phyloP scores from a whole-genome alignment of 2,888 invertebrate species.

The Patella caerulea region DNA sequence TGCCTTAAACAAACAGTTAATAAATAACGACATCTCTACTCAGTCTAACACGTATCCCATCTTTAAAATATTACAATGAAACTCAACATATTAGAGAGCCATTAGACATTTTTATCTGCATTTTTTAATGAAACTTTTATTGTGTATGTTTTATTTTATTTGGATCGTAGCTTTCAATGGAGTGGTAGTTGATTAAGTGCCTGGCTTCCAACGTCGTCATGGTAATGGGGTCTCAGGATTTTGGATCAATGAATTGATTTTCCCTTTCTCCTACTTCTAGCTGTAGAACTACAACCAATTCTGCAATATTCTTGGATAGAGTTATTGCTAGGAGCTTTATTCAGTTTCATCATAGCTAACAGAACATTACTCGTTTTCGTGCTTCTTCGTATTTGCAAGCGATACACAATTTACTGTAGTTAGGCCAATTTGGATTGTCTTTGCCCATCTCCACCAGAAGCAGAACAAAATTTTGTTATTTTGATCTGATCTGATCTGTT shows the following conservation, averaged over 20 bases:
- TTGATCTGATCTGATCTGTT: no score
- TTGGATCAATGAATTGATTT: constrained; percentile 47
- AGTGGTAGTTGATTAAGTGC: not conserved
- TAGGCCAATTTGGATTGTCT: constrained; percentile 6
- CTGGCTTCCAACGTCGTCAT: constrained; percentile 9
- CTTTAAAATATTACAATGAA: no score
- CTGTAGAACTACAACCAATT: constrained; percentile 2
- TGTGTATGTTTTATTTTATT: no score
- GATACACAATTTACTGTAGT: not conserved
- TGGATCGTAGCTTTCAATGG: no score
- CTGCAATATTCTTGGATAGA: no score
- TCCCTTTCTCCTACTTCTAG: constrained; percentile 4
- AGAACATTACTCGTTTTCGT: not conserved
- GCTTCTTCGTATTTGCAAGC: not conserved
- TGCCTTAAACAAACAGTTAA: no score
- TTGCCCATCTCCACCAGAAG: not conserved
- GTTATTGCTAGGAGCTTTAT: no score
- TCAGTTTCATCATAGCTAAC: not conserved
- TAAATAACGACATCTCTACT: no score
- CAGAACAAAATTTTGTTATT: not conserved
- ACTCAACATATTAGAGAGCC: no score
- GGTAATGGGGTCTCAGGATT: constrained; percentile 17
- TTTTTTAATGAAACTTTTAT: no score
- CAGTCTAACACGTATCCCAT: no score
- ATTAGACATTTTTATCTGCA: no score